Conservation (phyloP, 2,797 vertebrate species). For the Myotis pilosus region DNA sequence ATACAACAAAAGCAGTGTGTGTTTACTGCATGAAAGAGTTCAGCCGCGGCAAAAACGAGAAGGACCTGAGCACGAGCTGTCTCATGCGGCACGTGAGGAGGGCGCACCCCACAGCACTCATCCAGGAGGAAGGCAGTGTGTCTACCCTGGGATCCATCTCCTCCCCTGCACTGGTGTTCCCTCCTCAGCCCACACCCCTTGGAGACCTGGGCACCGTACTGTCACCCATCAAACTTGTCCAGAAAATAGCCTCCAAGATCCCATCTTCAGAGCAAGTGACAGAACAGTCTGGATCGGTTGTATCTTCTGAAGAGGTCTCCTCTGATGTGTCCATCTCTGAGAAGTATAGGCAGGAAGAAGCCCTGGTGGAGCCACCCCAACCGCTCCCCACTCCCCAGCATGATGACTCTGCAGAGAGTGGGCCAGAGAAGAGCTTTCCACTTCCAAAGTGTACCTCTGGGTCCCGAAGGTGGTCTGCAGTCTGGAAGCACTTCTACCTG, state of each 20-base stretch:
- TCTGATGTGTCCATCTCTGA: slow-evolving; percentile 86
- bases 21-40: slow-evolving; percentile 99
- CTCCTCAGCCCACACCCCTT: slow-evolving; percentile 77
- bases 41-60: slow-evolving; percentile 98
- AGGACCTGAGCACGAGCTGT: slow-evolving; percentile 98
- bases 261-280: slow-evolving; percentile 88
- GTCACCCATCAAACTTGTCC: slow-evolving; percentile 89
- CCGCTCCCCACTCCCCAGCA: slow-evolving; percentile 85
- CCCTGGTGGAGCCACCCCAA: slow-evolving; percentile 83
- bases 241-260: slow-evolving; percentile 88
- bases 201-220: slow-evolving; percentile 83
- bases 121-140: slow-evolving; percentile 88
- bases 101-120: slow-evolving; percentile 94
- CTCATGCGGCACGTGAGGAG: slow-evolving; percentile 98
- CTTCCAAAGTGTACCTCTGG: slow-evolving; percentile 90
- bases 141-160: slow-evolving; percentile 82
- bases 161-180: slow-evolving; percentile 78
- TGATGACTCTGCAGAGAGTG: slow-evolving; percentile 88
- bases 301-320: slow-evolving; percentile 89
- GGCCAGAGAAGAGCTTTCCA: slow-evolving; percentile 85
- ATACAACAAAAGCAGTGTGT: slow-evolving; percentile 98
- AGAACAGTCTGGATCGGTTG: slow-evolving; percentile 83
- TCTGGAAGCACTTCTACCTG: slow-evolving; percentile 99
- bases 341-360: slow-evolving; percentile 81
- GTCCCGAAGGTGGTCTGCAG: slow-evolving; percentile 94